Conservation (phyloP, 1,140 invertebrate genomes). For the Gonioctena quinquepunctata region DNA sequence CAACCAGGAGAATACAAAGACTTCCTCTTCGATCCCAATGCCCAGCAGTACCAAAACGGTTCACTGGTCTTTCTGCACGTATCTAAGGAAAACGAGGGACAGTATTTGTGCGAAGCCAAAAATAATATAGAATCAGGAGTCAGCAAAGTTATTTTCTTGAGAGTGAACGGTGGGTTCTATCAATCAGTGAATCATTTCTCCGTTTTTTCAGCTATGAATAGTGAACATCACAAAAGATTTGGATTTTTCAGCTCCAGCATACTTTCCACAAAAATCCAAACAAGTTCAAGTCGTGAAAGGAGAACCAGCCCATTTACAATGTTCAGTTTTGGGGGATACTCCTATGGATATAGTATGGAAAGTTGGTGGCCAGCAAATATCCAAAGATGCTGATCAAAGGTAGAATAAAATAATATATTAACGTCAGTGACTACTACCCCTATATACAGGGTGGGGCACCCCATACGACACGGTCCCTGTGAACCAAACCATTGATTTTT, state of each 20-base stretch:
- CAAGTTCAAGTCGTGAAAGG: conserved; percentile 75
- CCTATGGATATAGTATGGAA: conserved; percentile 87
- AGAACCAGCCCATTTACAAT: conserved; percentile 79
- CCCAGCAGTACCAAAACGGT: conserved; percentile 79
- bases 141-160: conserved; percentile 85
- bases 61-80: conserved; percentile 79
- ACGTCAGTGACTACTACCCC: no score
- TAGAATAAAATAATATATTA: no score
- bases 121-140: conserved; percentile 88
- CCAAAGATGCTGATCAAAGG: conserved; percentile 59
- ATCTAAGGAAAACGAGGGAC: conserved; percentile 83
- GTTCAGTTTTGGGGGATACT: conserved; percentile 86
- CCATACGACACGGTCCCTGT: no score
- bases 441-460: no score
- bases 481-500: no score
- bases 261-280: conserved; percentile 79
- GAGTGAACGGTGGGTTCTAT: conserved; percentile 78
- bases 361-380: conserved; percentile 65
- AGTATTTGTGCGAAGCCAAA: conserved; percentile 90
- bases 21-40: conserved; percentile 74
- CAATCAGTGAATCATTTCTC: not conserved
- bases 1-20: conserved; percentile 85
- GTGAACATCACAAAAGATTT: not conserved
- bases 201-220: not conserved
- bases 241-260: conserved; percentile 73